Conservation (phyloP, 1,140 invertebrate species). For the Tenebrio molitor region DNA sequence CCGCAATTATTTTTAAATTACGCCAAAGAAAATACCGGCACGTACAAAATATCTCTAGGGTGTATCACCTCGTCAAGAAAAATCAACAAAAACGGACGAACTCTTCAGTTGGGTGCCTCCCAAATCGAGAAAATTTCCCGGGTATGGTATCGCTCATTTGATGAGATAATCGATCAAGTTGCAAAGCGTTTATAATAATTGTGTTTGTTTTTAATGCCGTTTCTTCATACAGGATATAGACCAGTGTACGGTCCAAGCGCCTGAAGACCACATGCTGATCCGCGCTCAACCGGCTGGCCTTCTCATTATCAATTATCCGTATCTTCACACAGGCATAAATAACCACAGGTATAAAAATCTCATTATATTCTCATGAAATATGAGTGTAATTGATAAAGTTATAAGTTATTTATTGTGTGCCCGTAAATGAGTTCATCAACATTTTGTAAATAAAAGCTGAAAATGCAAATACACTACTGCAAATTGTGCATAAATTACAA, state of each 20-base stretch:
- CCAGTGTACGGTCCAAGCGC: conserved; percentile 44
- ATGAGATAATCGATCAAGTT: conserved; percentile 45
- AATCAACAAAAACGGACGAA: conserved; percentile 1
- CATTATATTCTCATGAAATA: conserved; percentile 61
- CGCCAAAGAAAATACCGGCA: conserved; percentile 30
- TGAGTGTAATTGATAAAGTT: conserved; percentile 60
- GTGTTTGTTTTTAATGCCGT: conserved; percentile 47
- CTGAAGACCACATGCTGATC: conserved; percentile 44
- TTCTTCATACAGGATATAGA: conserved; percentile 42
- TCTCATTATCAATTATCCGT: conserved; percentile 63
- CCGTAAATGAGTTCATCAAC: conserved; percentile 42
- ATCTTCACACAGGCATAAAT: conserved; percentile 61
- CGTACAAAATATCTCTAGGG: conserved; percentile 35
- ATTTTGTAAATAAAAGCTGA: conserved; percentile 44
- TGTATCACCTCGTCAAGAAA: conserved; percentile 3
- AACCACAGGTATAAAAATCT: conserved; percentile 59
- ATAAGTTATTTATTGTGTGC: conserved; percentile 46
- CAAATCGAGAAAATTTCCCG: conserved; percentile 3
- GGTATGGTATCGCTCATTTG: conserved; percentile 12
- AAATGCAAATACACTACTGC: conserved; percentile 11
- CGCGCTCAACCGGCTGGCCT: conserved; percentile 49
- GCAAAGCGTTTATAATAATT: conserved; percentile 46
- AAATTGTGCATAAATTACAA: conserved; percentile 33
- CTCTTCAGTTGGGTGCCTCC: conserved; percentile 23
- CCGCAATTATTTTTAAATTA: conserved; percentile 41